Evolutionary conservation across 2,113 vertebrate species (phyloP), one percentile per base, ranked within the genome.

Genomic region (Ammodytes marinus): DNA sequence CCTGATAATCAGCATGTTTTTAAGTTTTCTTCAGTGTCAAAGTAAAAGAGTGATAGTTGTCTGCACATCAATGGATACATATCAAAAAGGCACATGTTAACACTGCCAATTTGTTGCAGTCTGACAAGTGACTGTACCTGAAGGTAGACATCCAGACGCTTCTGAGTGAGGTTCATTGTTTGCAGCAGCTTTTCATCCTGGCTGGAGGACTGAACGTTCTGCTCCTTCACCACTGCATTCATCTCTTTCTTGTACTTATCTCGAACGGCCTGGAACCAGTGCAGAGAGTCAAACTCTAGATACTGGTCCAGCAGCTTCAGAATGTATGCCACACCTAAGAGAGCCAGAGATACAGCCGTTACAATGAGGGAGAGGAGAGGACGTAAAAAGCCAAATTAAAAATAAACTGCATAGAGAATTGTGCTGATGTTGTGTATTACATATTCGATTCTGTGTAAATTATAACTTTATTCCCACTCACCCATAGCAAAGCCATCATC

Each of bases 401-500:
- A 17, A 69, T 45, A 2, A 15, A 1, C 2, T 12, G 49, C 46
- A 43, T 15, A 4, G 58, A 43, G 3, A 14, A 54, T 4, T 35
- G 50, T 54, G 42, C 13, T 9, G 40, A 57, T 39, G 19, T 52
- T 14, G 2, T n/a, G 0, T 3, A 4, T 9, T 1, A 39, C 13
- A 54, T 6, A 19, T 6, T 69, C 6, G 27, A 3, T 27, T 42
- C 14, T 9, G 46, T 66, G 46, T 6, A 37, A 42, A 27, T 52
- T 12, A 19, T 11, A 37, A 35, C 10, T 27, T 3, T 11, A 4
- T 47, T 14, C 11, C 69, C 50, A 76, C 96, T 96, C 92, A 99
- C 98, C 98, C 98, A 99, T 99, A 42, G 98, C 97, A 90, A 99
- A 99, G 46, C 98, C 98, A 86, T 99, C 98, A 73, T 99, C 98